phyloP scores from a whole-genome alignment of 2,888 invertebrate genomes.

The Hololepta plana region DNA sequence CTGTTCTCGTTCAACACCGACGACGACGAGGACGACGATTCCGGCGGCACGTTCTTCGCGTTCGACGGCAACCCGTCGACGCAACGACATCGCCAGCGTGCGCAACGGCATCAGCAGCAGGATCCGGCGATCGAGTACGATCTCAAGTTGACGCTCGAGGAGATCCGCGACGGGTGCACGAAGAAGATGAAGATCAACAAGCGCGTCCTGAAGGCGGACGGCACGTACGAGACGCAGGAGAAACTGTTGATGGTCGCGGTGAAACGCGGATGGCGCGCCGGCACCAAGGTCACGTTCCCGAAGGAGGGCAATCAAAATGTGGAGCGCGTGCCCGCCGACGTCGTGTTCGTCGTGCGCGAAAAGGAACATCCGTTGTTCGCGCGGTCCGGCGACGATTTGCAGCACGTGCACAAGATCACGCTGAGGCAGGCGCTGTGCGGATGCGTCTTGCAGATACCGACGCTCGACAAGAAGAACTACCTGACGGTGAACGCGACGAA shows the following conservation, averaged over 20 bases:
- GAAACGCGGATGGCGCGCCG: conserved; percentile 94
- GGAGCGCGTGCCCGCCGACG: conserved; percentile 83
- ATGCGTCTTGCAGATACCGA: conserved; percentile 64
- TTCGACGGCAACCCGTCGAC: too few relatives aligned
- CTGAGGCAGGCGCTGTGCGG: conserved; percentile 83
- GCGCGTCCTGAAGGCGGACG: conserved; percentile 61
- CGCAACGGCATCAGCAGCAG: too few relatives aligned
- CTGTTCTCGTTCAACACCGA: conserved; percentile 37
- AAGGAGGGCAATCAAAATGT: conserved; percentile 84
- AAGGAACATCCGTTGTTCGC: conserved; percentile 75
- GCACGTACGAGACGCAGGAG: conserved; percentile 52
- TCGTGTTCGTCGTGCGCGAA: conserved; percentile 85
- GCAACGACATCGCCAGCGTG: too few relatives aligned
- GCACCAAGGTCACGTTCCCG: conserved; percentile 92
- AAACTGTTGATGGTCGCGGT: conserved; percentile 82
- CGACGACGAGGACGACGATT: conserved; percentile 41
- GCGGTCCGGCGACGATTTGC: conserved; percentile 79
- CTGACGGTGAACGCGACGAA: conserved; percentile 53
- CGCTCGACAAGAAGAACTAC: conserved; percentile 60
- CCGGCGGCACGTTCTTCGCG: conserved; percentile 41
- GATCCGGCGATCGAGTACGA: conserved; percentile 83
- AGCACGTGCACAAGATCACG: conserved; percentile 64
- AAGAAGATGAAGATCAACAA: conserved; percentile 97
- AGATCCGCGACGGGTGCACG: conserved; percentile 69
- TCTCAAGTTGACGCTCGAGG: conserved; percentile 75